A percentile compares a stretch with the other conserved stretches of the same genome.
These are phyloP conservation scores for Polyodon spathula DNA, from an alignment of 2,113 vertebrate genomes.

Conservation along the genomic window DNA sequence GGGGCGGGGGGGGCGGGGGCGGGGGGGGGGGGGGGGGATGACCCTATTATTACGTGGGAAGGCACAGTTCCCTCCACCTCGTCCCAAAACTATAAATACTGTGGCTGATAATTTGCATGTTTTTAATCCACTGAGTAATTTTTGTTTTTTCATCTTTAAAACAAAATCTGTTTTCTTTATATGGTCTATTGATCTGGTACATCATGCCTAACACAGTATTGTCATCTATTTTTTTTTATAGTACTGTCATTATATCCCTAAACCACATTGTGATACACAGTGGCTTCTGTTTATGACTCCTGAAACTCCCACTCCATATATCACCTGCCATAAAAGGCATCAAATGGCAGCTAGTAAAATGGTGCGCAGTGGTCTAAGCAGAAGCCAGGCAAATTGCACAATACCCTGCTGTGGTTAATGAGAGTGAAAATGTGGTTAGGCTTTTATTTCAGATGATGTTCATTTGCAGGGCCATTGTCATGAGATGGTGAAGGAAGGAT, in stretches of 20 bases:
- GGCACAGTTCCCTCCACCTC: too few relatives aligned
- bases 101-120: too few relatives aligned
- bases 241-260: constrained; percentile 74
- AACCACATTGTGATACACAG: constrained; percentile 72
- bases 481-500: constrained; percentile 57
- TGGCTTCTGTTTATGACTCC: constrained; percentile 73
- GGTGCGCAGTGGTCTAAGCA: constrained; percentile 66
- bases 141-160: too few relatives aligned
- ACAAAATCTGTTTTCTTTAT: constrained; percentile 10
- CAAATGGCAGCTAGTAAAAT: constrained; percentile 71
- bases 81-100: too few relatives aligned
- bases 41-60: too few relatives aligned
- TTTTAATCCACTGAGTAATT: too few relatives aligned
- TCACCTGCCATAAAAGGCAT: constrained; percentile 77
- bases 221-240: constrained; percentile 70
- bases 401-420: constrained; percentile 76
- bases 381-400: constrained; percentile 70
- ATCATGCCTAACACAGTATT: constrained; percentile 58
- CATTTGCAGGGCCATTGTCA: constrained; percentile 67
- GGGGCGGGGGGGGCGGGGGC: too few relatives aligned
- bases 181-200: constrained; percentile 66
- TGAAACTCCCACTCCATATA: constrained; percentile 75
- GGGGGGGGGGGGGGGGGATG: too few relatives aligned
- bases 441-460: constrained; percentile 69
- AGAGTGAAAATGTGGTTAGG: constrained; percentile 74